A percentile compares a stretch with the other conserved stretches of the same genome.
phyloP scores from a whole-genome alignment of 2,797 vertebrate genomes.

The Malurus splendens region DNA sequence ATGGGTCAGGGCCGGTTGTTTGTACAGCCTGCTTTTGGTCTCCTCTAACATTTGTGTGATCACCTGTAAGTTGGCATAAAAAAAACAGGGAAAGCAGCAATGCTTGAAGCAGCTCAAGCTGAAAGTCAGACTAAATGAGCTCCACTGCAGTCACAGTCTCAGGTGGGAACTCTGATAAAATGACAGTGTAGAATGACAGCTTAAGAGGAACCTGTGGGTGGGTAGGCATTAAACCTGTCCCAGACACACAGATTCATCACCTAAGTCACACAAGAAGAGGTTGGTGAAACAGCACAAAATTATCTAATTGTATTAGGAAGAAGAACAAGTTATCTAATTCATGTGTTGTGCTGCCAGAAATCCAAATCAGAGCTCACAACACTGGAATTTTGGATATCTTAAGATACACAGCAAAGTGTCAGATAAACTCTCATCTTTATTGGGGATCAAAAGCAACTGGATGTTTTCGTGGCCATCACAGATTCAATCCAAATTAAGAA shows the following conservation, averaged over 20 bases:
- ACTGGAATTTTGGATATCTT: background rate
- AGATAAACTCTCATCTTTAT: background rate
- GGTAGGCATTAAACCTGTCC: constrained; percentile 62
- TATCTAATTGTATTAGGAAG: constrained; percentile 63
- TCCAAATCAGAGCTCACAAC: constrained; percentile 17
- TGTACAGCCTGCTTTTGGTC: background rate
- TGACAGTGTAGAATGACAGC: constrained; percentile 63
- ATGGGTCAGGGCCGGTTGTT: background rate
- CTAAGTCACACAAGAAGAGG: constrained; percentile 54
- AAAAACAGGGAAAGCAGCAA: background rate
- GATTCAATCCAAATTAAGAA: background rate
- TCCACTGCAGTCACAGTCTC: constrained; percentile 25
- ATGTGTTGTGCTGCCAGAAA: constrained; percentile 51
- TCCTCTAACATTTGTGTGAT: background rate
- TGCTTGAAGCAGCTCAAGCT: constrained; percentile 25
- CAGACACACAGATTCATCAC: constrained; percentile 47
- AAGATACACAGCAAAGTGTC: background rate
- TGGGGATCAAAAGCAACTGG: background rate
- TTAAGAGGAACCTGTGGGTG: constrained; percentile 60
- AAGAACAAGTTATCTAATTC: constrained; percentile 59
- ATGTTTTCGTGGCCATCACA: background rate
- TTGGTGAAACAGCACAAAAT: constrained; percentile 64
- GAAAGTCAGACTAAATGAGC: constrained; percentile 16
- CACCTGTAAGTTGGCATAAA: background rate
- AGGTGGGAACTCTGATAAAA: constrained; percentile 54